Evolutionary conservation across 1,140 invertebrate species (phyloP).

Genomic region (Magallana angulata): DNA sequence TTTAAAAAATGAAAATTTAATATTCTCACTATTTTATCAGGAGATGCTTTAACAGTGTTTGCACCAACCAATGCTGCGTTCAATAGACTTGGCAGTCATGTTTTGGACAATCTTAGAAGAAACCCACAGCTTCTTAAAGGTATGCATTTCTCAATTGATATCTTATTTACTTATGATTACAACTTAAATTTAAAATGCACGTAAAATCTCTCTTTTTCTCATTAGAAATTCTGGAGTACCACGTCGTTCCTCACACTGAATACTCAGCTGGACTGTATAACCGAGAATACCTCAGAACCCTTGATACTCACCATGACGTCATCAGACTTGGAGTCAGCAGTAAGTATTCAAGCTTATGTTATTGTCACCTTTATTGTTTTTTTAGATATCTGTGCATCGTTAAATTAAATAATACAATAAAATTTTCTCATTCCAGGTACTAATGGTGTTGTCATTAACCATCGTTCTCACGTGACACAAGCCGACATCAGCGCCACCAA

Average conservation of each 20-base stretch:
- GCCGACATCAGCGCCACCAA: conserved; percentile 89
- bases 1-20: too few relatives aligned
- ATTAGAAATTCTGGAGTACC: conserved; percentile 57
- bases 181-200: neutral
- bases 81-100: conserved; percentile 66
- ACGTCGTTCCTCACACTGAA: conserved; percentile 58
- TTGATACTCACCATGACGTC: conserved; percentile 51
- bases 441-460: conserved; percentile 64
- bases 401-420: neutral
- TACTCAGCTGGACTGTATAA: conserved; percentile 57
- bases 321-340: conserved; percentile 17
- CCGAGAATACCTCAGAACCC: conserved; percentile 49
- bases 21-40: neutral
- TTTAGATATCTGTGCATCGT: too few relatives aligned
- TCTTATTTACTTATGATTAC: neutral
- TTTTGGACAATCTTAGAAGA: conserved; percentile 7
- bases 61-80: conserved; percentile 93
- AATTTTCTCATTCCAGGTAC: neutral
- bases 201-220: too few relatives aligned
- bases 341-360: neutral
- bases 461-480: conserved; percentile 88
- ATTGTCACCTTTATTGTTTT: neutral
- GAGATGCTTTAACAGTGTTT: conserved; percentile 84
- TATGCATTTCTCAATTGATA: neutral
- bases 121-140: neutral